Conservation (phyloP, 2,888 invertebrate genomes). For the Automeris io region DNA sequence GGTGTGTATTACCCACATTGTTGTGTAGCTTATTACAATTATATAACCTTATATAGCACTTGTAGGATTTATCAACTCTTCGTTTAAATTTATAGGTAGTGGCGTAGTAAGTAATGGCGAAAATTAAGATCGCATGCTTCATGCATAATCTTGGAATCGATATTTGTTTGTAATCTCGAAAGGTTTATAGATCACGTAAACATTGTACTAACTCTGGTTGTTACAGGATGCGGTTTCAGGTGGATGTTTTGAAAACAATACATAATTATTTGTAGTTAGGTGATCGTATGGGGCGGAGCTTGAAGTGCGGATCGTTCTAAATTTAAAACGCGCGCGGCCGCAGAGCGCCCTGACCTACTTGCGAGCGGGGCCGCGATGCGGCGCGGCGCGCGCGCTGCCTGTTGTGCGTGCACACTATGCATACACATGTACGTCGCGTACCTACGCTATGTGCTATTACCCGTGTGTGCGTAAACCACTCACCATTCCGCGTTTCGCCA, state of each 20-base stretch:
- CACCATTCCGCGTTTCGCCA: constrained; percentile 70
- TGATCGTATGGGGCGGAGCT: constrained; percentile 65
- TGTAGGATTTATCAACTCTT: neutral
- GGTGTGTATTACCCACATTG: constrained; percentile 1
- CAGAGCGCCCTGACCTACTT: constrained; percentile 76
- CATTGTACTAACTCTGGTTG: constrained; percentile 4
- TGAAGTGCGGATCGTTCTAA: constrained; percentile 73
- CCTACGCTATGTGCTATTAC: constrained; percentile 36
- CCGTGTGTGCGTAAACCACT: constrained; percentile 60
- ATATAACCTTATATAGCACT: neutral
- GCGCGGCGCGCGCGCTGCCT: constrained; percentile 66
- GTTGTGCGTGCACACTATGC: constrained; percentile 46
- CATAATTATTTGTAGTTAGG: constrained; percentile 52
- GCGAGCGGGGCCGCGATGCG: constrained; percentile 75
- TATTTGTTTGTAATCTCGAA: no score
- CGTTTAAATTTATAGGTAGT: no score
- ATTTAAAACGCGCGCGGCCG: constrained; percentile 75
- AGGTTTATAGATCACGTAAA: neutral
- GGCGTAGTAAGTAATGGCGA: no score
- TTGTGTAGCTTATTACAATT: neutral
- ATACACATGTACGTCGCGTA: neutral
- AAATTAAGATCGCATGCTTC: no score
- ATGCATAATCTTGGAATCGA: no score
- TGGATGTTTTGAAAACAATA: constrained; percentile 43
- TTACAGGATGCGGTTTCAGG: constrained; percentile 27